Evolutionary conservation across 2,113 vertebrate genomes (phyloP), one percentile per base, ranked within the genome.

Genomic region (Natator depressus): DNA sequence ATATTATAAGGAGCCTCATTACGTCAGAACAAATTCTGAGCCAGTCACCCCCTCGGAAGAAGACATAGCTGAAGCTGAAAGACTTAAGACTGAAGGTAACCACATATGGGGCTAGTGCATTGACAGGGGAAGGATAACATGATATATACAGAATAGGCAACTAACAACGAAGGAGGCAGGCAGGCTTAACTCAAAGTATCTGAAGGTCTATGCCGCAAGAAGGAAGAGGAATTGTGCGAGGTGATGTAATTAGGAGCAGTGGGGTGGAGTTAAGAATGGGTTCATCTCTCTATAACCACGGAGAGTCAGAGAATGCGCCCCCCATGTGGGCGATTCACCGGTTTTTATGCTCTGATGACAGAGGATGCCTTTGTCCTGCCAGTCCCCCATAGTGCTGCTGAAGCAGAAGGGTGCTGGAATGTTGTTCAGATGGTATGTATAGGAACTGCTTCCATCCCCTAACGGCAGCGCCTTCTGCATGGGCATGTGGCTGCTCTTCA

Each of bases 61-160:
- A 8, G 99, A 99, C 78, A 89, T 97, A 3, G 98, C 97, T 0
- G 99, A 99, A 83, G 99, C 99, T 1, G 99, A 99, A 89, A 97
- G 97, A 11, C 99, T 99, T 80, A 99, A 99, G 82, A 99, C 98
- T 0, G 99, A 99, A 94, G 99, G 99, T 99, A 91, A 84, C 92
- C 20, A 35, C 4, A 82, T 55, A 59, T 42, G 59, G 89, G 80
- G 84, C 72, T 20, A 87, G 14, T 14, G 75, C 46, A 1, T 38
- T 2, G 83, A 65, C 0, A 47, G 85, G 24, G 54, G 46, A 79
- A 49, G 17, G 46, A 29, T 8, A 49, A 47, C 46, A 49, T 31
- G 75, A 31, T 62, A 16, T 62, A 35, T 22, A 19, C 35, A 69
- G 65, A 8, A 12, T 17, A 11, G 78, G 65, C 35, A 69, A 19